phyloP scores from a whole-genome alignment of 2,113 vertebrate species.

The Butastur rufipennis region DNA sequence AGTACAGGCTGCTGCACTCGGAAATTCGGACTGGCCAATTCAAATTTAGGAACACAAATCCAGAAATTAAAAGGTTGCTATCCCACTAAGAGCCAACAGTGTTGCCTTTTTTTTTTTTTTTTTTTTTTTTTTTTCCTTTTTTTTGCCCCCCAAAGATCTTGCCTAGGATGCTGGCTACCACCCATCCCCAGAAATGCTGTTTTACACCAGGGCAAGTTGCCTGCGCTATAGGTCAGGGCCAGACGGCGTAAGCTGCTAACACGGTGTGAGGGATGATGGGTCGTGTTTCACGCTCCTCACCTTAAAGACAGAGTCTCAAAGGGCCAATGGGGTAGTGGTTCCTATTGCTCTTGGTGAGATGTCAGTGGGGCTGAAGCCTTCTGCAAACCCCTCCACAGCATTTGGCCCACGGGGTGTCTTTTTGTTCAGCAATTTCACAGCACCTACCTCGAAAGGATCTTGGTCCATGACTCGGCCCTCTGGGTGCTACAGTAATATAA shows the following conservation, averaged over 20 bases:
- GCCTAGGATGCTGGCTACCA: neutral
- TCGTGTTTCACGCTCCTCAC: fast-evolving
- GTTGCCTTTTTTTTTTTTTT: neutral
- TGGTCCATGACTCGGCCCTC: neutral
- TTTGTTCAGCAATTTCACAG: slow-evolving; percentile 12
- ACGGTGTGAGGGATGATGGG: neutral
- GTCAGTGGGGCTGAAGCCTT: neutral
- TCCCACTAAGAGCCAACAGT: slow-evolving; percentile 65
- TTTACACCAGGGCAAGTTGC: neutral
- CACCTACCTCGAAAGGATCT: slow-evolving; percentile 2
- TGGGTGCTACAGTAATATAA: neutral
- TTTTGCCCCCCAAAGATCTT: neutral
- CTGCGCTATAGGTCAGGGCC: neutral
- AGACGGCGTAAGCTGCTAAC: neutral
- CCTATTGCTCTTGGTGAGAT: slow-evolving; percentile 3
- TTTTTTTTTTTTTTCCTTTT: fast-evolving
- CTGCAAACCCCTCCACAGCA: neutral
- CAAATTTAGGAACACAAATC: slow-evolving; percentile 63
- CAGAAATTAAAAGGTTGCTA: slow-evolving; percentile 50
- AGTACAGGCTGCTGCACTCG: slow-evolving; percentile 66
- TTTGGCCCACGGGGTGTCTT: neutral
- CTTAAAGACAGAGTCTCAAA: neutral
- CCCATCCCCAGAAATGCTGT: neutral
- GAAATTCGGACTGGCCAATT: slow-evolving; percentile 14
- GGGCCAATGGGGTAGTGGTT: neutral